Conservation (phyloP, 2,113 vertebrate genomes). For the Mungos mungo region DNA sequence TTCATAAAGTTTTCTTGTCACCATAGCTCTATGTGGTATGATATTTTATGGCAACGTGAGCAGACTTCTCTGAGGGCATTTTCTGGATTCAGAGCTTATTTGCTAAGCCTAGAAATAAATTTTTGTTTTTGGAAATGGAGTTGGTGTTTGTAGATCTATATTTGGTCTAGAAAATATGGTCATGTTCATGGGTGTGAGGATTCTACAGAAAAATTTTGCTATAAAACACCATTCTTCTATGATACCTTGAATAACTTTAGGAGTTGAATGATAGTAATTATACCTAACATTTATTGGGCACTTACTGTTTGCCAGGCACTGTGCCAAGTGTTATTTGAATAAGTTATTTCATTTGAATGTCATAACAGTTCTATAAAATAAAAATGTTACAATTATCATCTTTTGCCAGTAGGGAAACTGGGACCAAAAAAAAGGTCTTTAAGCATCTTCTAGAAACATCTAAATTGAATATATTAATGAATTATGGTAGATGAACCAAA, state of each 20-base stretch:
- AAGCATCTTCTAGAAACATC: background rate
- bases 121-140: slow-evolving; percentile 2
- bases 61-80: background rate
- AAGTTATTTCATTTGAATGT: background rate
- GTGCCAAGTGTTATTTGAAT: background rate
- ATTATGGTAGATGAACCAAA: slow-evolving; percentile 1
- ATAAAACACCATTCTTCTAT: background rate
- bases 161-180: slow-evolving; percentile 22
- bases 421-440: background rate
- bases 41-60: background rate
- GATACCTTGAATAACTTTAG: background rate
- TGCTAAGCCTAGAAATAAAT: background rate
- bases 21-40: background rate
- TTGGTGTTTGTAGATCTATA: background rate
- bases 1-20: slow-evolving; percentile 11
- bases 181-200: background rate
- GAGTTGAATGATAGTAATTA: background rate
- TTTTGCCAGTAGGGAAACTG: slow-evolving; percentile 27
- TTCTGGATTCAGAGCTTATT: background rate
- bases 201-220: slow-evolving; percentile 6
- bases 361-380: slow-evolving; percentile 2
- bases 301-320: background rate
- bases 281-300: background rate
- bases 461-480: background rate
- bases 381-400: background rate